Percentiles rank a stretch among this genome's conserved stretches.
Evolutionary conservation across 53 echinoderm and acorn worm genomes (phyloP).

Genomic region (Astropecten irregularis): DNA sequence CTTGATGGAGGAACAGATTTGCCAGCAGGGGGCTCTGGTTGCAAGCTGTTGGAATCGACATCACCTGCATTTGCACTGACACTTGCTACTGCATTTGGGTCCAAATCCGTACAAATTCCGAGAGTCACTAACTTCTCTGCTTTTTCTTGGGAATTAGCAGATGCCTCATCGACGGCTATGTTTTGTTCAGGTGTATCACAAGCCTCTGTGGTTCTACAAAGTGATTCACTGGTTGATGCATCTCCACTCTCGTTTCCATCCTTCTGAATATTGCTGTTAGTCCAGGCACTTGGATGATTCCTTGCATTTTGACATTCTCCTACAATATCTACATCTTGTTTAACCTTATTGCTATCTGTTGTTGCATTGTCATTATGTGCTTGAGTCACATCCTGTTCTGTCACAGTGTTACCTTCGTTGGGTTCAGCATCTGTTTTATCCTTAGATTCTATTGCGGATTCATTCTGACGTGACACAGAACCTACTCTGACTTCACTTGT

Average conservation of each 20-base stretch:
- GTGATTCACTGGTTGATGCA: not conserved
- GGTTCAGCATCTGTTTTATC: not conserved
- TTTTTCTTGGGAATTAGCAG: no score
- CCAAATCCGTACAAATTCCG: no score
- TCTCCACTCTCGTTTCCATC: not conserved
- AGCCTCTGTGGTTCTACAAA: not conserved
- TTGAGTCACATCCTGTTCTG: not conserved
- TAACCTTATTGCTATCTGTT: slow-evolving; percentile 6
- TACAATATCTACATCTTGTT: not conserved
- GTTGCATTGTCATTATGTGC: not conserved
- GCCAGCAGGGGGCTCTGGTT: not conserved
- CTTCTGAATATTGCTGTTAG: slow-evolving; percentile 18
- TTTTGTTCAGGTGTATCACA: no score
- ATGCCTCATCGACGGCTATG: no score
- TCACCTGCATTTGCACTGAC: not conserved
- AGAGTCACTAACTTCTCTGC: no score
- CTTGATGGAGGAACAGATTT: not conserved
- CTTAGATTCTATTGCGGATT: no score
- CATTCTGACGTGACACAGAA: no score
- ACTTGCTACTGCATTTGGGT: not conserved
- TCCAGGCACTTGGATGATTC: not conserved
- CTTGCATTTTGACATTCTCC: not conserved
- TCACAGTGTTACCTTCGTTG: not conserved
- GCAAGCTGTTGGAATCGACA: not conserved
- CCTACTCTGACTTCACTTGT: not conserved